A percentile compares a stretch with the other conserved stretches of the same genome.
Evolutionary conservation across 2,797 vertebrate species (phyloP).

Genomic region (Macrochelys suwanniensis): DNA sequence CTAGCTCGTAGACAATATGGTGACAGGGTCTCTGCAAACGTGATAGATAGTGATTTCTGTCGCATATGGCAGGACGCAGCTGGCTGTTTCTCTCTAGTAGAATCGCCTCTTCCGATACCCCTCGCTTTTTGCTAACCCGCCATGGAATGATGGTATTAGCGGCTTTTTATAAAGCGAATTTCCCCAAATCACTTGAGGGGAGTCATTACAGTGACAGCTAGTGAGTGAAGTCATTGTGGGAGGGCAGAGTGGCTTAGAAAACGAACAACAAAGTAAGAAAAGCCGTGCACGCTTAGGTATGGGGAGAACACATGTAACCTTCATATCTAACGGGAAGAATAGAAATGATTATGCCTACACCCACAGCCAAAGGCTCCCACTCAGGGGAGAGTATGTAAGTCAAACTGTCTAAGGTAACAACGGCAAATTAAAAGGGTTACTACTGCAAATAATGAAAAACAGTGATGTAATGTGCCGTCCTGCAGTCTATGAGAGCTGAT

Average conservation of each 20-base stretch:
- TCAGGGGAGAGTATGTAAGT: background rate
- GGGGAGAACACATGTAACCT: background rate
- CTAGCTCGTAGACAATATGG: slow-evolving; percentile 19
- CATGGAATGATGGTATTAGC: background rate
- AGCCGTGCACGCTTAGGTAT: background rate
- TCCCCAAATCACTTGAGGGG: background rate
- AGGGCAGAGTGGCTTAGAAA: background rate
- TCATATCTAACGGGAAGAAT: background rate
- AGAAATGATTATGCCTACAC: background rate
- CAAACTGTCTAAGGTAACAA: background rate
- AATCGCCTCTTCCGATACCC: background rate
- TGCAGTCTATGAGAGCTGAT: background rate
- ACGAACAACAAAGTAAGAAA: background rate
- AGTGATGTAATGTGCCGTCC: background rate
- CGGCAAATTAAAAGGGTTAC: slow-evolving; percentile 15
- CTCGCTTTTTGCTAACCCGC: background rate
- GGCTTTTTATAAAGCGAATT: background rate
- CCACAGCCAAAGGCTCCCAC: background rate
- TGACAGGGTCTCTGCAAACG: background rate
- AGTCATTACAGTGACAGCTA: background rate
- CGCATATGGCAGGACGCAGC: background rate
- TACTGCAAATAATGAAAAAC: slow-evolving; percentile 3
- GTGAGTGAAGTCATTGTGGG: background rate
- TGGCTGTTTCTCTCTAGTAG: background rate
- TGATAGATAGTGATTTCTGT: background rate